phyloP scores from a whole-genome alignment of 1,140 invertebrate species.

The Drosophila oshimai region DNA sequence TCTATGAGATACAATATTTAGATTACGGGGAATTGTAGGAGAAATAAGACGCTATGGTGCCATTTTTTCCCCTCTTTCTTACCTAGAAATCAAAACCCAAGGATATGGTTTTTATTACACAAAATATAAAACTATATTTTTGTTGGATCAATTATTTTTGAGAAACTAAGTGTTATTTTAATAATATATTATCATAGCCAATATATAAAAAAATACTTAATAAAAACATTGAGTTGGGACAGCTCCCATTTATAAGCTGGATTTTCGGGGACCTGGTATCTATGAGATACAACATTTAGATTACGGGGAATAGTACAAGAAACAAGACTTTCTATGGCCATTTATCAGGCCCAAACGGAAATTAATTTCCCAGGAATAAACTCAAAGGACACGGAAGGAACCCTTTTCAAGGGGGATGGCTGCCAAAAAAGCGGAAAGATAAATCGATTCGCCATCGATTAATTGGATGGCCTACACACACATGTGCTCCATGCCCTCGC shows the following conservation, averaged over 20 bases:
- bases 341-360: conserved; percentile 43
- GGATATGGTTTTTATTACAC: too few species aligned
- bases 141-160: too few species aligned
- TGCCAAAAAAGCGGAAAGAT: background rate
- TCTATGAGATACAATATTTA: conserved; percentile 26
- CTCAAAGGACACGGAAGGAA: conserved; percentile 18
- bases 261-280: too few species aligned
- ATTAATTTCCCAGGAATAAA: conserved; percentile 33
- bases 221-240: too few species aligned
- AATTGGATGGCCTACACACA: conserved; percentile 56
- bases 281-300: background rate
- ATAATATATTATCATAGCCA: too few species aligned
- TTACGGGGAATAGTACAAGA: background rate
- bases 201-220: background rate
- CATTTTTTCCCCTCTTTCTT: too few species aligned
- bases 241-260: too few species aligned
- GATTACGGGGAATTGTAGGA: conserved; percentile 7
- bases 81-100: too few species aligned
- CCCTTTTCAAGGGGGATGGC: conserved; percentile 26
- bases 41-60: too few species aligned
- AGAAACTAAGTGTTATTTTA: too few species aligned
- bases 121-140: too few species aligned
- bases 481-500: conserved; percentile 7
- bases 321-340: background rate
- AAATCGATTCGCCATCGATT: conserved; percentile 72